Conservation (phyloP, 2,113 vertebrate species). For the Petaurus breviceps region DNA sequence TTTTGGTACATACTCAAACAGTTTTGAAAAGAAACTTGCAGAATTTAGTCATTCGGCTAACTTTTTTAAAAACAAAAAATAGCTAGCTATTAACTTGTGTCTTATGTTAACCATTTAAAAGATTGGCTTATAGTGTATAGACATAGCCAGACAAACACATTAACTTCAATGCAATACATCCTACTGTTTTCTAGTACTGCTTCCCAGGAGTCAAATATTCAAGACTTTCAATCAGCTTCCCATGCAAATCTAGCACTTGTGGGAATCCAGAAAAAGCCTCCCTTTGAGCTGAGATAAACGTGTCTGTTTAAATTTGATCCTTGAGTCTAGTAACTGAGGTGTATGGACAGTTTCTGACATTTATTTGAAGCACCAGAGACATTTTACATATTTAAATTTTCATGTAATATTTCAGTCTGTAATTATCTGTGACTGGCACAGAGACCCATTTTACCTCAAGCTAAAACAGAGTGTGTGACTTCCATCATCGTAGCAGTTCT, state of each 20-base stretch:
- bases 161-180: not conserved
- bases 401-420: conserved; percentile 72
- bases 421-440: conserved; percentile 75
- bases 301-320: conserved; percentile 11
- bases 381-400: conserved; percentile 71
- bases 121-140: not conserved
- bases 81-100: not conserved
- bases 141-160: too few species aligned
- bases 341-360: not conserved
- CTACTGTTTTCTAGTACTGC: not conserved
- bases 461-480: conserved; percentile 62
- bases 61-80: not conserved
- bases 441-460: conserved; percentile 57
- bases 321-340: conserved; percentile 29
- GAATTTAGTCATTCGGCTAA: not conserved
- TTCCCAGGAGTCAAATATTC: not conserved
- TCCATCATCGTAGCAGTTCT: conserved; percentile 57
- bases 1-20: not conserved
- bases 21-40: not conserved
- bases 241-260: not conserved
- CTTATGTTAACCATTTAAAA: not conserved
- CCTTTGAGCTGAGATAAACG: conserved; percentile 25
- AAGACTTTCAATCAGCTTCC: not conserved
- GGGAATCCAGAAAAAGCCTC: not conserved
- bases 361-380: conserved; percentile 69